Evolutionary conservation across 2,113 vertebrate species (phyloP).

Genomic region (Chaenogobius annularis): DNA sequence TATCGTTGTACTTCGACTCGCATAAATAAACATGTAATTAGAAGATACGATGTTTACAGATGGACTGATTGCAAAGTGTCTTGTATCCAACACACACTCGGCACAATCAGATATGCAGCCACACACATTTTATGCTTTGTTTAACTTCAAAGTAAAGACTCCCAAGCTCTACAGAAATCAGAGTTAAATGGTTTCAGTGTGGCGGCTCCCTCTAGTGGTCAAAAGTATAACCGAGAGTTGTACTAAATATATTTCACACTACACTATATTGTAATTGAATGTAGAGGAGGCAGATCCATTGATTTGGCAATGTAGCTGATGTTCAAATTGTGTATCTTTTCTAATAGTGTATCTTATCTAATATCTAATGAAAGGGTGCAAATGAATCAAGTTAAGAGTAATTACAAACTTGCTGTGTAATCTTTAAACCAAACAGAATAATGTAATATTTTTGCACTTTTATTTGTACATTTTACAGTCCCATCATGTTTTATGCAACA

Average conservation of each 20-base stretch:
- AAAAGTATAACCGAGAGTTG: neutral
- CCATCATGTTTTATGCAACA: too few species aligned
- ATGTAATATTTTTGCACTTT: too few species aligned
- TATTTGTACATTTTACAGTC: too few species aligned
- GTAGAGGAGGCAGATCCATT: too few species aligned
- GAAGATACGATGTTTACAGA: constrained; percentile 43
- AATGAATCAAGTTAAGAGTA: too few species aligned
- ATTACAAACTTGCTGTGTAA: too few species aligned
- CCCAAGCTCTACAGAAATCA: neutral
- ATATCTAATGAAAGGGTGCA: too few species aligned
- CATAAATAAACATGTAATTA: constrained; percentile 17
- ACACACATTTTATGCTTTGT: constrained; percentile 43
- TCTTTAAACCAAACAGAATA: too few species aligned
- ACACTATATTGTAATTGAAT: neutral
- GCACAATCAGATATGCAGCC: constrained; percentile 12
- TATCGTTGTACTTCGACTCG: constrained; percentile 27
- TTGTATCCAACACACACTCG: neutral
- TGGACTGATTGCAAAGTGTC: constrained; percentile 20
- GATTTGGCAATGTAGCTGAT: too few species aligned
- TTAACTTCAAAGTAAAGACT: constrained; percentile 26
- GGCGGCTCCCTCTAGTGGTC: constrained; percentile 45
- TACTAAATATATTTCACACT: neutral
- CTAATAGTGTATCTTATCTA: too few species aligned
- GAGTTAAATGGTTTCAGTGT: neutral
- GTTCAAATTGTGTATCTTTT: too few species aligned